Evolutionary conservation across 2,113 vertebrate genomes (phyloP), one percentile per base, ranked within the genome.

Genomic region (Lates calcarifer): DNA sequence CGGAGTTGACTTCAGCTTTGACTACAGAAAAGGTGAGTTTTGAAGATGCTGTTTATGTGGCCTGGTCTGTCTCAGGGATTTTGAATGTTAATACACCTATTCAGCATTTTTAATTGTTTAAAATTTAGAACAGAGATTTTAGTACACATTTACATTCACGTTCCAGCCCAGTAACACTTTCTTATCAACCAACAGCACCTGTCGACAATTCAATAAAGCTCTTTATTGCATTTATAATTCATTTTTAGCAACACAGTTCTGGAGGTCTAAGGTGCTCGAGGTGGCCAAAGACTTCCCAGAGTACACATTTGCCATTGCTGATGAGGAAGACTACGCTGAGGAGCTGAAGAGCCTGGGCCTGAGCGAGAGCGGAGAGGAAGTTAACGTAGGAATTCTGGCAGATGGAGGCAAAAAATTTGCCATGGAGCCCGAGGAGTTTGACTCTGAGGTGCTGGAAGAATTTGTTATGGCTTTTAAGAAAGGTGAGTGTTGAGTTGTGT

Each of bases 251-350:
- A 99, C 98, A 0, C 98, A 99, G 90, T 99, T 97, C 84, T 99
- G 98, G 98, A 96, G 98, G 84, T 94, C 91, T 80, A 99, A 98
- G 91, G 96, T 99, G 47, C 91, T 99, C 17, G 96, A 97, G 57
- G 98, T 99, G 68, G 98, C 98, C 2, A 97, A 96, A 80, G 98
- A 99, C 84, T 99, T 98, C 89, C 97, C 98, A 0, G 98, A 99
- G 75, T 99, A 98, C 0, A 95, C 94, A 0, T 99, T 99, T 61
- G 96, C 96, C 35, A 97, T 99, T 29, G 97, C 97, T 6, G 97
- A 99, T 33, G 98, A 99, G 92, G 98, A 99, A 1, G 98, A 99
- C 88, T 99, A 96, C 6, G 92, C 96, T 4, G 94, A 96, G 0
- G 98, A 99, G 95, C 93, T 99, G 90, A 98, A 96, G 91, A 96